phyloP scores from a whole-genome alignment of 2,113 vertebrate species.

The Fukomys damarensis region DNA sequence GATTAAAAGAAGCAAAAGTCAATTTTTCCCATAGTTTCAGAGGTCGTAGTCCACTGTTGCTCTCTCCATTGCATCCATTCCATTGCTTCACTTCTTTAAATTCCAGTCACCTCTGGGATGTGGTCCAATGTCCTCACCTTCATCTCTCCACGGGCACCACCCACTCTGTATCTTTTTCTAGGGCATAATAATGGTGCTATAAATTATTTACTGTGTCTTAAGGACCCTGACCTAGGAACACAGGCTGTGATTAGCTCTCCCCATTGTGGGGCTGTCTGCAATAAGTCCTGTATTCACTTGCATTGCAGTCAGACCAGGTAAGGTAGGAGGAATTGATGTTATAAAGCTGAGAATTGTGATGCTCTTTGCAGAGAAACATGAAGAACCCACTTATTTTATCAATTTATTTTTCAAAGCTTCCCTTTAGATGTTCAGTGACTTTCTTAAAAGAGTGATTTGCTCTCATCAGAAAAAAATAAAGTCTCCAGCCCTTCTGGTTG shows the following conservation, averaged over 20 bases:
- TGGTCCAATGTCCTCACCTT: conserved; percentile 28
- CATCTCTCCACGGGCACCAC: background rate
- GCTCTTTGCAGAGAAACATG: conserved; percentile 59
- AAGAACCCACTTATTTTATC: conserved; percentile 58
- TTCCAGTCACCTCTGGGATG: conserved; percentile 37
- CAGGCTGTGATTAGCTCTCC: conserved; percentile 34
- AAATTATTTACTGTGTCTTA: conserved; percentile 66
- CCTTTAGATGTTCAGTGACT: conserved; percentile 65
- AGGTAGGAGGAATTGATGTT: conserved; percentile 35
- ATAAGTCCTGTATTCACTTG: conserved; percentile 37
- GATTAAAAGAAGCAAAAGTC: too few relatives aligned
- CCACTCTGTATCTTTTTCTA: conserved; percentile 35
- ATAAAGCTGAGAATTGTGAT: conserved; percentile 57
- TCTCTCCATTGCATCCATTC: too few relatives aligned
- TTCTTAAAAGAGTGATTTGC: conserved; percentile 70
- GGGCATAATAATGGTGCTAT: conserved; percentile 34
- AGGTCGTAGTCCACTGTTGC: too few relatives aligned
- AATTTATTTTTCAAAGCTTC: conserved; percentile 76
- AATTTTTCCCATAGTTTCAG: too few relatives aligned
- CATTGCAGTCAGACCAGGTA: conserved; percentile 51
- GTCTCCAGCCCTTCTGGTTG: conserved; percentile 74
- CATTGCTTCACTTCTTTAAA: conserved; percentile 62
- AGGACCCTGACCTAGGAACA: conserved; percentile 29
- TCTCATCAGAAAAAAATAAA: conserved; percentile 61
- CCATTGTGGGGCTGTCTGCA: conserved; percentile 33